phyloP scores from a whole-genome alignment of 2,888 invertebrate genomes.

The Dicyrtoma fusca region DNA sequence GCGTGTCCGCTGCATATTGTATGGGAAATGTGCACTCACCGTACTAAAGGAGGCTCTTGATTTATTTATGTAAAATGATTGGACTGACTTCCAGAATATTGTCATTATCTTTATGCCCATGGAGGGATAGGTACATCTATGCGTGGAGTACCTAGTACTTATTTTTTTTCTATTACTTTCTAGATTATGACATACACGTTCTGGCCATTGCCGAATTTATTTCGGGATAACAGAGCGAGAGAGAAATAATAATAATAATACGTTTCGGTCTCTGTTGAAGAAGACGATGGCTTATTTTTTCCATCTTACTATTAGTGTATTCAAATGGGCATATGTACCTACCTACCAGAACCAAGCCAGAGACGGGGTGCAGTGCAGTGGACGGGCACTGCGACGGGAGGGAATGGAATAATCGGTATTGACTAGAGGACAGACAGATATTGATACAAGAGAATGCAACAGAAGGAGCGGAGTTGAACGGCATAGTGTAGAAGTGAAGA shows the following conservation, averaged over 20 bases:
- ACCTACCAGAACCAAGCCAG: no score
- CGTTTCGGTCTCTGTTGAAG: no score
- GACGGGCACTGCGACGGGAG: not conserved
- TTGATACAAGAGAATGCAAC: not conserved
- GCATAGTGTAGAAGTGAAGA: slow-evolving; percentile 11
- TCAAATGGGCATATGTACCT: no score
- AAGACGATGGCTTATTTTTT: no score
- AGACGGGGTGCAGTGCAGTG: no score
- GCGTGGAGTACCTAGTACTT: not conserved
- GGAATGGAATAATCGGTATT: no score
- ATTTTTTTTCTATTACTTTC: not conserved
- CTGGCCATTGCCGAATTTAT: no score
- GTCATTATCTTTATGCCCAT: not conserved
- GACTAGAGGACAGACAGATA: not conserved
- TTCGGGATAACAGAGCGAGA: no score
- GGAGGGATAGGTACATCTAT: no score
- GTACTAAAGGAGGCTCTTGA: slow-evolving; percentile 17
- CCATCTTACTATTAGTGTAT: no score
- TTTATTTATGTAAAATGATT: slow-evolving; percentile 33
- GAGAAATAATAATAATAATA: no score
- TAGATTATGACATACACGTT: slow-evolving; percentile 1
- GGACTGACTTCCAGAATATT: slow-evolving; percentile 15
- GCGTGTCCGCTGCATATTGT: slow-evolving; percentile 15
- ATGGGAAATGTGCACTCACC: slow-evolving; percentile 6
- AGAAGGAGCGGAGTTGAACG: not conserved